phyloP scores from a whole-genome alignment of 2,113 vertebrate species.

The Ailuropoda melanoleuca region DNA sequence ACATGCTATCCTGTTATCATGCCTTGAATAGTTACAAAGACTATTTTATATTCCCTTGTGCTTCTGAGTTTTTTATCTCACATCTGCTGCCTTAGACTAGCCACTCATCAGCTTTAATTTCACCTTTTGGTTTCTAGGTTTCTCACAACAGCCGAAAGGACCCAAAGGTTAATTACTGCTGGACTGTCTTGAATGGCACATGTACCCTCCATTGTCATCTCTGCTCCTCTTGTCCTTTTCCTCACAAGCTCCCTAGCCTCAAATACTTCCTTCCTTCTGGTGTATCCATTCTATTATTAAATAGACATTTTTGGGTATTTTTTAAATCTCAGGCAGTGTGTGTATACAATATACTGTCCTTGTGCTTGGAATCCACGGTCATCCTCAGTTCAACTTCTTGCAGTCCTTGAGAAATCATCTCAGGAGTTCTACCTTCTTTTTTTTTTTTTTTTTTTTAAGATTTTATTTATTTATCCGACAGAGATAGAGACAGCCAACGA shows the following conservation, averaged over 20 bases:
- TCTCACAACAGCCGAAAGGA: neutral
- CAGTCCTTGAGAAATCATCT: neutral
- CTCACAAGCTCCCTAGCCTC: neutral
- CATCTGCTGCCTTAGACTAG: neutral
- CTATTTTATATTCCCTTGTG: neutral
- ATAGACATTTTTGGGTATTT: neutral
- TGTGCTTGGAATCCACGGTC: neutral
- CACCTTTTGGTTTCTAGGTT: neutral
- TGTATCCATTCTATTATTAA: neutral
- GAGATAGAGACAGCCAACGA: no score
- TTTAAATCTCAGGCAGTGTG: neutral
- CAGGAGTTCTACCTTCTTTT: neutral
- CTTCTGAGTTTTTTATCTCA: neutral
- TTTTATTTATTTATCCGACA: no score
- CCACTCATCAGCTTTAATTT: neutral
- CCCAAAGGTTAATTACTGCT: neutral
- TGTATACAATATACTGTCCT: neutral
- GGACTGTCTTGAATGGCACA: neutral
- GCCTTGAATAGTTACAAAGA: neutral
- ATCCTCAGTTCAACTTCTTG: neutral
- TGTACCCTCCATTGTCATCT: neutral
- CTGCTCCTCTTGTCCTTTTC: neutral
- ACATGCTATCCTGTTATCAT: neutral
- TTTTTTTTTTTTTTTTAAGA: no score
- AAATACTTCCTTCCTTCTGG: neutral